A percentile compares a stretch with the other conserved stretches of the same genome.
These are phyloP conservation scores for Pammene aurita DNA, from an alignment of 2,888 invertebrate genomes.

Conservation along the genomic window DNA sequence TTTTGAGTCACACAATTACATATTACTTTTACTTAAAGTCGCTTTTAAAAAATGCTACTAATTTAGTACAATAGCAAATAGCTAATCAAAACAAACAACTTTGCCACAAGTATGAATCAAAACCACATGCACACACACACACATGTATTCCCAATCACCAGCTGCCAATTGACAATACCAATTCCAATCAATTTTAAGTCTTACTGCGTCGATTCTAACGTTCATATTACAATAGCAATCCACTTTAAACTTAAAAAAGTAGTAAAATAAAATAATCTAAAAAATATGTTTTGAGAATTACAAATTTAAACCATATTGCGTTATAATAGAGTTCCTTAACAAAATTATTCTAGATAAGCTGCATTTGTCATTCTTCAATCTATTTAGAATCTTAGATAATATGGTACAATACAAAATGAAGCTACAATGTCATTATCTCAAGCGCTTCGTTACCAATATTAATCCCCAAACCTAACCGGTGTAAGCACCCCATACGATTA, in stretches of 20 bases:
- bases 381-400: too few relatives aligned
- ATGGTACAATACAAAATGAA: not conserved
- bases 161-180: slow-evolving; percentile 22
- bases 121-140: not conserved
- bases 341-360: too few relatives aligned
- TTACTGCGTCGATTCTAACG: slow-evolving; percentile 3
- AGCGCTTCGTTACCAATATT: not conserved
- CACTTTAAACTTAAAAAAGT: not conserved
- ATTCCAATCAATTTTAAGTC: slow-evolving; percentile 12
- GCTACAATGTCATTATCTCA: not conserved
- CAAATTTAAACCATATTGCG: not conserved
- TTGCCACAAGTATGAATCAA: not conserved
- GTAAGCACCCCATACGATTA: not conserved
- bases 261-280: too few relatives aligned
- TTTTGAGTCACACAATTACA: too few relatives aligned
- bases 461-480: not conserved
- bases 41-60: too few relatives aligned
- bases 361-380: too few relatives aligned
- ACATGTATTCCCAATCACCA: not conserved
- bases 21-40: too few relatives aligned
- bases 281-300: slow-evolving; percentile 10
- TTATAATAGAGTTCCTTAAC: too few relatives aligned
- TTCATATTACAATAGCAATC: not conserved
- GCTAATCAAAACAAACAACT: not conserved
- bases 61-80: not conserved